phyloP scores from a whole-genome alignment of 2,888 invertebrate species.

The Caenorhabditis sp. region DNA sequence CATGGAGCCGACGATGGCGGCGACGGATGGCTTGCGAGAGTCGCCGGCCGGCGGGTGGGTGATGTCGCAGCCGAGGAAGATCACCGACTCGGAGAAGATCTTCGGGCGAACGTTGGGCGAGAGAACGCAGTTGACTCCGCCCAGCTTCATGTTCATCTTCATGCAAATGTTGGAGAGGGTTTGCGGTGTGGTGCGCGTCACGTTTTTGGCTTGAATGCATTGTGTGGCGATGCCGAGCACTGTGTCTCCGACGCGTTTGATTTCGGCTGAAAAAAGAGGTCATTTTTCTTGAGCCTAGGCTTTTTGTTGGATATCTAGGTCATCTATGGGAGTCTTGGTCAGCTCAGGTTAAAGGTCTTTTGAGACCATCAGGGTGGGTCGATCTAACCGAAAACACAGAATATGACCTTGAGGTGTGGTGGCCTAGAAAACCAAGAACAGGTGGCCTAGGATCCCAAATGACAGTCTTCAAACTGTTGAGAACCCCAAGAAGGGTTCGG shows the following conservation, averaged over 20 bases:
- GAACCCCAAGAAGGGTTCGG: too few species aligned
- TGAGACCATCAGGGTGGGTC: too few species aligned
- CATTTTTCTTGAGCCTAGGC: not conserved
- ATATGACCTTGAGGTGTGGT: too few species aligned
- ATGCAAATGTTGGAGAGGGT: conserved; percentile 98
- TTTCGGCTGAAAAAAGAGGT: conserved; percentile 89
- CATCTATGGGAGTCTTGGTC: too few species aligned
- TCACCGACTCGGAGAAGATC: conserved; percentile 99
- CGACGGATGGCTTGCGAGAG: conserved; percentile 93
- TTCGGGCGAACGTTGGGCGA: conserved; percentile 93
- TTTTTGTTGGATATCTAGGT: too few species aligned
- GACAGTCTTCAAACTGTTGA: too few species aligned
- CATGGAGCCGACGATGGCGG: conserved; percentile 95
- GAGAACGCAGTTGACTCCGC: conserved; percentile 98
- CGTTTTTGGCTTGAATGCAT: conserved; percentile 99
- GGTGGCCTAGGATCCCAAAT: too few species aligned
- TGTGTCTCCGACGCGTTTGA: conserved; percentile 99
- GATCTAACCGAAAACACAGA: too few species aligned
- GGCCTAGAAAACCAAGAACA: too few species aligned
- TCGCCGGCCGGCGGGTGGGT: conserved; percentile 99
- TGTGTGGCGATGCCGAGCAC: conserved; percentile 99
- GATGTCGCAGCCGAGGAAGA: conserved; percentile 99
- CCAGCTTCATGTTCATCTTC: conserved; percentile 99
- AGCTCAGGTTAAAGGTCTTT: too few species aligned
- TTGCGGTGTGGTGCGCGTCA: conserved; percentile 99